Evolutionary conservation across 2,113 vertebrate genomes (phyloP).

Genomic region (Tricholaema leucomelas): DNA sequence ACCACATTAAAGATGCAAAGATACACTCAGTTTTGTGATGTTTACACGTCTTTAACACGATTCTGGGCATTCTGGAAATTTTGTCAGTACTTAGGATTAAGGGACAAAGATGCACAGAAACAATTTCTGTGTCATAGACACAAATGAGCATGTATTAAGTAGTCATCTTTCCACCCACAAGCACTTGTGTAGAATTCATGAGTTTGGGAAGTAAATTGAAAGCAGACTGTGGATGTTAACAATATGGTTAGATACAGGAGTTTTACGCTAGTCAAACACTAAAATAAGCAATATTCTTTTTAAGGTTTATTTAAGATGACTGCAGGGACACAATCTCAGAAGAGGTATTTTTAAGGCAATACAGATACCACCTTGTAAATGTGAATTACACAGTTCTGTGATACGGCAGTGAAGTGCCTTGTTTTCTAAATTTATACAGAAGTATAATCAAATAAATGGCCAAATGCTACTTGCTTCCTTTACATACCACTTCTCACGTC

Average conservation of each 20-base stretch:
- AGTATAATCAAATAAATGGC: neutral
- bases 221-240: constrained; percentile 29
- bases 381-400: neutral
- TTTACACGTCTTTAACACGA: constrained; percentile 10
- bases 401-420: neutral
- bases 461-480: neutral
- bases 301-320: neutral
- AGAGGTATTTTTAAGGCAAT: neutral
- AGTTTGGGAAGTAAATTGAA: constrained; percentile 43
- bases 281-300: neutral
- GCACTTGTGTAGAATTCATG: constrained; percentile 6
- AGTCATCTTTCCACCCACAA: constrained; percentile 35
- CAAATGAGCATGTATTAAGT: constrained; percentile 26
- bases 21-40: neutral
- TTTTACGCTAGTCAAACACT: neutral
- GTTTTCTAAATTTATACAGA: neutral
- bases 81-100: neutral
- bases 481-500: neutral
- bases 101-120: neutral
- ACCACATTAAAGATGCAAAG: neutral
- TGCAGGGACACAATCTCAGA: neutral
- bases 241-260: constrained; percentile 13
- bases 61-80: neutral
- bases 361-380: neutral
- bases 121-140: neutral